phyloP scores from a whole-genome alignment of 2,113 vertebrate species.

The Corythaixoides concolor region DNA sequence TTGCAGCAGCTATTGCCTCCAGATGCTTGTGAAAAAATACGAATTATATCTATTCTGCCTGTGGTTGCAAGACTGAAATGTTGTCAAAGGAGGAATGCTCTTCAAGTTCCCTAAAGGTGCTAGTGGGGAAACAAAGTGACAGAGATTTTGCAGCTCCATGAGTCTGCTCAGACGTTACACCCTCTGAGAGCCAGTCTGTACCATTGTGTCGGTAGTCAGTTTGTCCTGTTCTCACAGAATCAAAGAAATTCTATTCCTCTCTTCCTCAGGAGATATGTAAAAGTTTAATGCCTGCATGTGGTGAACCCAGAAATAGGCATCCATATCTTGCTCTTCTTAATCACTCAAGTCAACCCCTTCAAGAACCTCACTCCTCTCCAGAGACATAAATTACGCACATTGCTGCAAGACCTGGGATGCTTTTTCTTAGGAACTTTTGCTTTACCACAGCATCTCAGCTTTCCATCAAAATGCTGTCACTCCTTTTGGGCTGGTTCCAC shows the following conservation, averaged over 20 bases:
- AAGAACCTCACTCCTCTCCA: neutral
- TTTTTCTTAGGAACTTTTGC: neutral
- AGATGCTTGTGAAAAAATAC: neutral
- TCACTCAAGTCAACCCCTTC: neutral
- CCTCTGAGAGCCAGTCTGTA: neutral
- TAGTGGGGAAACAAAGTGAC: neutral
- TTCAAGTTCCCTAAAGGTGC: neutral
- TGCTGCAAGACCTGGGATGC: neutral
- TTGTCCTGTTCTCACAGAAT: neutral
- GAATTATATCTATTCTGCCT: neutral
- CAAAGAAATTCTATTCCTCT: neutral
- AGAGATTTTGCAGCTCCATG: neutral
- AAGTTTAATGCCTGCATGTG: neutral
- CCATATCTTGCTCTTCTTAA: neutral
- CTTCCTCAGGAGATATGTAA: neutral
- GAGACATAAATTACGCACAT: neutral
- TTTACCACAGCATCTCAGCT: neutral
- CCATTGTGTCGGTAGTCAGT: neutral
- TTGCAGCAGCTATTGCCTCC: neutral
- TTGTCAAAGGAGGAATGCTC: neutral
- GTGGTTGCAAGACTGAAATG: neutral
- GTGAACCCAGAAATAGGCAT: neutral
- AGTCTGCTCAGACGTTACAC: neutral
- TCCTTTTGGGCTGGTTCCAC: neutral
- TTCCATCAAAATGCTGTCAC: neutral